A percentile compares a stretch with the other conserved stretches of the same genome.
These are phyloP conservation scores for Gavia stellata DNA, from an alignment of 2,113 vertebrate genomes.

Conservation along the genomic window DNA sequence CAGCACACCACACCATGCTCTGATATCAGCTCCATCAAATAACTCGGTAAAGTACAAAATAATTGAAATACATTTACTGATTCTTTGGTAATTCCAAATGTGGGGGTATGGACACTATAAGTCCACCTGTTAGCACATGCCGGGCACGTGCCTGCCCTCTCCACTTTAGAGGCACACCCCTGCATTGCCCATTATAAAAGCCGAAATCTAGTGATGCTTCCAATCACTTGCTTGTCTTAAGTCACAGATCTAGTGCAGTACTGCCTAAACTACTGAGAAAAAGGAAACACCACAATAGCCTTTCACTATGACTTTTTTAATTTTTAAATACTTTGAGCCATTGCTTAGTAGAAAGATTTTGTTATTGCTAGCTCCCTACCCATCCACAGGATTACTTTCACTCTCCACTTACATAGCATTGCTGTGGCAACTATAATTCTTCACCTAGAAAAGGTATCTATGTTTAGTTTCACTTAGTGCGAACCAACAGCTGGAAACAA, in stretches of 20 bases:
- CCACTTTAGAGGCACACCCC: background rate
- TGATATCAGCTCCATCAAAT: background rate
- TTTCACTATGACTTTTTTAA: background rate
- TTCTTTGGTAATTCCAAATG: background rate
- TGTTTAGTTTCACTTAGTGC: background rate
- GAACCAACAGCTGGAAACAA: background rate
- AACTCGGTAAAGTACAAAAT: background rate
- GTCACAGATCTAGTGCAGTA: background rate
- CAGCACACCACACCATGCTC: background rate
- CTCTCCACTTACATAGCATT: background rate
- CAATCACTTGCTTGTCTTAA: background rate
- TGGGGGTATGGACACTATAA: no score
- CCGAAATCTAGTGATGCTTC: background rate
- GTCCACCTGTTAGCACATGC: background rate
- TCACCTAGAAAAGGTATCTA: background rate
- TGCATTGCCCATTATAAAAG: background rate
- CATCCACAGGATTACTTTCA: background rate
- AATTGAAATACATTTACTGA: background rate
- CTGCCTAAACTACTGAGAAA: background rate
- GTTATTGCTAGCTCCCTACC: background rate
- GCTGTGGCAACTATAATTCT: background rate
- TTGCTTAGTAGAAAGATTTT: background rate
- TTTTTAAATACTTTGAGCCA: background rate
- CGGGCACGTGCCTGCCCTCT: rapidly evolving
- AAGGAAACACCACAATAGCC: background rate